These are phyloP conservation scores for Blastobasis adustella DNA, from an alignment of 2,888 invertebrate genomes.

Conservation along the genomic window DNA sequence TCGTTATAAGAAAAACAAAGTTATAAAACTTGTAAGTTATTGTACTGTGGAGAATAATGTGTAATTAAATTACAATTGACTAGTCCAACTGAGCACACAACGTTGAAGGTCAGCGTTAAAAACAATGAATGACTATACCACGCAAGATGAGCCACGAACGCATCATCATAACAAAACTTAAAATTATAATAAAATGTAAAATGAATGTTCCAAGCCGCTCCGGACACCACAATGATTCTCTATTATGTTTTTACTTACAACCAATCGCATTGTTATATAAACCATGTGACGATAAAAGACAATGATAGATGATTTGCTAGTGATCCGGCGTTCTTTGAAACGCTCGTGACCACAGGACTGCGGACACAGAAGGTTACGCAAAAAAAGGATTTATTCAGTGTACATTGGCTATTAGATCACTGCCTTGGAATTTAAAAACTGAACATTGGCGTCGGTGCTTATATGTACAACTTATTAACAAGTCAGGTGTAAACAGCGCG, in stretches of 20 bases:
- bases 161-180: no score
- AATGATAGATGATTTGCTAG: constrained; percentile 1
- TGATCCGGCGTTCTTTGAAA: constrained; percentile 1
- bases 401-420: constrained; percentile 33
- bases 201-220: no score
- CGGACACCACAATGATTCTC: no score
- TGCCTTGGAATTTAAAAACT: constrained; percentile 27
- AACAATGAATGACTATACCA: no score
- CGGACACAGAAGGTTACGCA: constrained; percentile 6
- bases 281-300: neutral
- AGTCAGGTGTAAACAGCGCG: no score
- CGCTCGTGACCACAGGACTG: constrained; percentile 8
- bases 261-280: no score
- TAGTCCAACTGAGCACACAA: constrained; percentile 17
- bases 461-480: no score
- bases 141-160: no score
- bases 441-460: constrained; percentile 13
- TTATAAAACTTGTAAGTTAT: no score
- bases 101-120: constrained; percentile 20
- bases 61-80: constrained; percentile 9
- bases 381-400: constrained; percentile 9
- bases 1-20: no score
- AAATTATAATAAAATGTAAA: no score
- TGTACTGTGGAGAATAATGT: neutral
- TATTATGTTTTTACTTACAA: no score